A percentile compares a stretch with the other conserved stretches of the same genome.
phyloP scores from a whole-genome alignment of 2,888 invertebrate species.

The Prosopocoilus inquinatus region DNA sequence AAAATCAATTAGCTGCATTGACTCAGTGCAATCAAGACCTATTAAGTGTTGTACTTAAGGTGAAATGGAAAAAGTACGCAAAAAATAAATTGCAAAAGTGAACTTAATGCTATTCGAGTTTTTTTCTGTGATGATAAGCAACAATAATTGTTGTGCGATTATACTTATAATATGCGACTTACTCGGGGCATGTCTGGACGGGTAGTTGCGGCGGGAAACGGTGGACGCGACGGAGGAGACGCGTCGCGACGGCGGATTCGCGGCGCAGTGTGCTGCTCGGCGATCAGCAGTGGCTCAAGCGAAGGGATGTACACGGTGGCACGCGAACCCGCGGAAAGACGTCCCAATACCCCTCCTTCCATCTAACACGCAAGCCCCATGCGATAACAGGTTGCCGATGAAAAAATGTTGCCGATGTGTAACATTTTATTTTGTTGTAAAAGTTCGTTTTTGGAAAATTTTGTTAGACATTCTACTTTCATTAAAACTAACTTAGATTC shows the following conservation, averaged over 20 bases:
- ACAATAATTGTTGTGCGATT: too few relatives aligned
- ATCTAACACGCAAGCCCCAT: slow-evolving; percentile 7
- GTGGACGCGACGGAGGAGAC: slow-evolving; percentile 38
- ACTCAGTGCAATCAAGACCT: too few relatives aligned
- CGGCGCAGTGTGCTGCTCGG: slow-evolving; percentile 35
- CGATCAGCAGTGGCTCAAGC: slow-evolving; percentile 28
- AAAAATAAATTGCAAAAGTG: background rate
- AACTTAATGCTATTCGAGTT: too few relatives aligned
- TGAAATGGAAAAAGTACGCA: background rate
- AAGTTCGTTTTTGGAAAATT: too few relatives aligned
- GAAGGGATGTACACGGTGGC: slow-evolving; percentile 47
- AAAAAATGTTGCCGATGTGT: background rate
- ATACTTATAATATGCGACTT: background rate
- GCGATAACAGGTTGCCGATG: slow-evolving; percentile 11
- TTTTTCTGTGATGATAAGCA: background rate
- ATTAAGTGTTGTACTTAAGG: too few relatives aligned
- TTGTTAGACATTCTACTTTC: too few relatives aligned
- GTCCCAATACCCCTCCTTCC: slow-evolving; percentile 35
- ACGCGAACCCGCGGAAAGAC: slow-evolving; percentile 45
- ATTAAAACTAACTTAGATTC: too few relatives aligned
- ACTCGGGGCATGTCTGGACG: slow-evolving; percentile 16
- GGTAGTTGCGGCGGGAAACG: slow-evolving; percentile 32
- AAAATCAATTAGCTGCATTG: too few relatives aligned
- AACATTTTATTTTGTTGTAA: too few relatives aligned
- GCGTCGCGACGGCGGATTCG: slow-evolving; percentile 38